Evolutionary conservation across 2,113 vertebrate genomes (phyloP).

Genomic region (Vireo altiloquus): DNA sequence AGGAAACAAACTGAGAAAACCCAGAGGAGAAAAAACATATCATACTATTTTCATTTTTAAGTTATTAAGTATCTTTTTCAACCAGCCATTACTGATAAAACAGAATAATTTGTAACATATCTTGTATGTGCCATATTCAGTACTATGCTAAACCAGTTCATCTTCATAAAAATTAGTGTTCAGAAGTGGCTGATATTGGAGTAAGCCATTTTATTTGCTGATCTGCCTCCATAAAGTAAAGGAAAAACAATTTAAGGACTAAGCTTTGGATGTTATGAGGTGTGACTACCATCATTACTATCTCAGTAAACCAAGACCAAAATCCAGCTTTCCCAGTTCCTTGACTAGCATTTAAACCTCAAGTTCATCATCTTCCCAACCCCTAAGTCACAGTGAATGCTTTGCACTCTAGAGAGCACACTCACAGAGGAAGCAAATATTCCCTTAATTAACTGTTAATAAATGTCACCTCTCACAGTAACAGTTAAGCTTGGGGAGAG

Average conservation of each 20-base stretch:
- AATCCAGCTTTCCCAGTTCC: conserved; percentile 33
- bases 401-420: background rate
- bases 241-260: background rate
- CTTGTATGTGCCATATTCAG: background rate
- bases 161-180: background rate
- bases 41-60: background rate
- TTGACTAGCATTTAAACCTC: background rate
- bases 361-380: background rate
- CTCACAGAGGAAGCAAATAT: background rate
- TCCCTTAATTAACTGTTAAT: background rate
- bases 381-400: background rate
- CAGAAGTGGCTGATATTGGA: background rate
- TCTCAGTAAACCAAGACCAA: background rate
- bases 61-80: background rate
- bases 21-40: accelerated
- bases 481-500: background rate
- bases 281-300: background rate
- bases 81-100: background rate
- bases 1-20: background rate
- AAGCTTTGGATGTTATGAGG: background rate
- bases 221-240: background rate
- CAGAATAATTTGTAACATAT: background rate
- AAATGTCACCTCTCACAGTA: background rate
- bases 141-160: background rate
- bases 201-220: background rate